Evolutionary conservation across 1,140 invertebrate genomes (phyloP), one percentile per base, ranked within the genome.

Genomic region (Aphidius gifuensis): DNA sequence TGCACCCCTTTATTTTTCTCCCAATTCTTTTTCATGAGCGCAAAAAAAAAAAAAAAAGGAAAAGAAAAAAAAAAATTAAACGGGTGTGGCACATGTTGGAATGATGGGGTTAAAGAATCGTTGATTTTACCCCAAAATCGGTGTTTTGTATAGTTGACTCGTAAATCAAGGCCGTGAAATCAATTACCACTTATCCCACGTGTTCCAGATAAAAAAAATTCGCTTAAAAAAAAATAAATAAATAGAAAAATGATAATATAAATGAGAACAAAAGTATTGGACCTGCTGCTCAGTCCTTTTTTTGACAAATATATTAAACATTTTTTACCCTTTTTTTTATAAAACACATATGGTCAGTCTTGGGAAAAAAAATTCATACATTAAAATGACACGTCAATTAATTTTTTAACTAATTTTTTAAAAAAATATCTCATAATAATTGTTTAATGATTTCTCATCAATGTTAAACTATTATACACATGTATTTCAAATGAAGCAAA

Each of bases 111-210:
- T 73, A 64, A 65, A 42, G 43, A 71, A 65, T 74, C 68, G 65
- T n/a, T 6, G 21, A 49, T 69, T 71, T 69, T 67, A 66, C 66
- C 69, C 69, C 65, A 68, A 70, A 72, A 66, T 55, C 53, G 60
- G 60, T 16, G 57, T 55, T 66, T 66, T 66, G 57, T 65, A 43
- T 64, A 66, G 56, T 56, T 48, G 51, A 5, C 53, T 72, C 71
- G 64, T 81, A 80, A 81, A 81, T 81, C 79, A 80, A 74, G 61
- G 69, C 71, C 72, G 72, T 76, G 68, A 79, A 80, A 80, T 80
- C 76, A 80, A 80, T 80, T 80, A 78, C 71, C 69, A 73, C 74
- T 79, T 77, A 79, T 78, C 74, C 68, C 6, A 51, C 62, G 43
- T 63, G 55, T 60, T 57, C 43, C 32, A 9, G 23, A 32, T 32